Evolutionary conservation across 2,888 invertebrate genomes (phyloP).

Genomic region (Lepidochitona cinerea): DNA sequence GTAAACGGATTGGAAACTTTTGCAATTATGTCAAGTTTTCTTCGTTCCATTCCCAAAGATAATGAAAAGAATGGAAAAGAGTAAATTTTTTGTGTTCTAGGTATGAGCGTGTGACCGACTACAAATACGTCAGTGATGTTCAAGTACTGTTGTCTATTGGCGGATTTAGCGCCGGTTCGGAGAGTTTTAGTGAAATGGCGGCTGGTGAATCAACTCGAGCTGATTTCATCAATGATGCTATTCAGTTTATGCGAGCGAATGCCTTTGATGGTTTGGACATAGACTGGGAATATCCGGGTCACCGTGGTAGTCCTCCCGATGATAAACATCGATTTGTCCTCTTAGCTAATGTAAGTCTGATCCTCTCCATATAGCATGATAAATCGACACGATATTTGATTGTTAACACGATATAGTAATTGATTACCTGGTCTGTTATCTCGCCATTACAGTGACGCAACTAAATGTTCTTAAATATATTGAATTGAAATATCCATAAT

Average conservation of each 20-base stretch:
- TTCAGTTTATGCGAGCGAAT: slow-evolving; percentile 39
- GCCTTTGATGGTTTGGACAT: slow-evolving; percentile 90
- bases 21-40: too few species aligned
- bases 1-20: too few species aligned
- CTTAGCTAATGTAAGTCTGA: slow-evolving; percentile 43
- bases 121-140: slow-evolving; percentile 74
- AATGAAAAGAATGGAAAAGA: too few species aligned
- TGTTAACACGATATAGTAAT: too few species aligned
- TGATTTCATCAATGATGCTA: slow-evolving; percentile 16
- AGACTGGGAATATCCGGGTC: slow-evolving; percentile 91
- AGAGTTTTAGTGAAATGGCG: slow-evolving; percentile 59
- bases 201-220: background rate
- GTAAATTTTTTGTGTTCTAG: too few species aligned
- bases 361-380: too few species aligned
- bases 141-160: slow-evolving; percentile 88
- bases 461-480: too few species aligned
- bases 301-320: slow-evolving; percentile 59
- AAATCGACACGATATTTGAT: too few species aligned
- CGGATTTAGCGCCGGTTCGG: slow-evolving; percentile 92
- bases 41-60: too few species aligned
- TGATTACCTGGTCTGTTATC: too few species aligned
- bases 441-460: too few species aligned
- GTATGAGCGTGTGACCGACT: slow-evolving; percentile 8
- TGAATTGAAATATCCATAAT: too few species aligned
- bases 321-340: slow-evolving; percentile 55